Conservation (phyloP, 2,797 vertebrate genomes). For the Cyclura pinguis region DNA sequence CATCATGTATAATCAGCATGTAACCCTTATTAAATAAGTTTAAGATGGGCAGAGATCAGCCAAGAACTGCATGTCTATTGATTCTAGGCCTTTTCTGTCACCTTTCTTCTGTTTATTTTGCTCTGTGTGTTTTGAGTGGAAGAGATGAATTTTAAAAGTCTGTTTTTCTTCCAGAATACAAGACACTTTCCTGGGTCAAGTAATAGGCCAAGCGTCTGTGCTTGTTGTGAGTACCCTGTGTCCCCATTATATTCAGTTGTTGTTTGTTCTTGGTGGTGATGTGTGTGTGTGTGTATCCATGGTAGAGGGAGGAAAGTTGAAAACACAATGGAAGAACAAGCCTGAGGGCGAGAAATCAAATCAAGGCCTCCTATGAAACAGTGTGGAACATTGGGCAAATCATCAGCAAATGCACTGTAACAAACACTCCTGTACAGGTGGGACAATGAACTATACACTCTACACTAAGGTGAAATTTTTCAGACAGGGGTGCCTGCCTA, state of each 20-base stretch:
- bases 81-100: background rate
- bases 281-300: background rate
- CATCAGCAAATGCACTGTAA: slow-evolving; percentile 23
- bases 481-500: background rate
- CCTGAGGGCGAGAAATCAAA: slow-evolving; percentile 23
- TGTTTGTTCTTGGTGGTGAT: too few species aligned
- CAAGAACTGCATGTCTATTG: background rate
- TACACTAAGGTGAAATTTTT: background rate
- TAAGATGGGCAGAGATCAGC: background rate
- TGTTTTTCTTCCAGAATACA: background rate
- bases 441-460: background rate
- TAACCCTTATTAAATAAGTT: background rate
- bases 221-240: background rate
- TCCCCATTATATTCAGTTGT: too few species aligned
- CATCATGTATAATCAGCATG: background rate
- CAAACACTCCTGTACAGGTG: slow-evolving; percentile 19
- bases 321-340: background rate
- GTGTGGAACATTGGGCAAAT: slow-evolving; percentile 25
- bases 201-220: background rate
- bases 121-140: background rate
- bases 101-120: background rate
- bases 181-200: background rate
- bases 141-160: background rate
- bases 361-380: slow-evolving; percentile 28
- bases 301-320: background rate